Evolutionary conservation across 2,888 invertebrate genomes (phyloP), one percentile per base, ranked within the genome.

Genomic region (Pterostichus niger): DNA sequence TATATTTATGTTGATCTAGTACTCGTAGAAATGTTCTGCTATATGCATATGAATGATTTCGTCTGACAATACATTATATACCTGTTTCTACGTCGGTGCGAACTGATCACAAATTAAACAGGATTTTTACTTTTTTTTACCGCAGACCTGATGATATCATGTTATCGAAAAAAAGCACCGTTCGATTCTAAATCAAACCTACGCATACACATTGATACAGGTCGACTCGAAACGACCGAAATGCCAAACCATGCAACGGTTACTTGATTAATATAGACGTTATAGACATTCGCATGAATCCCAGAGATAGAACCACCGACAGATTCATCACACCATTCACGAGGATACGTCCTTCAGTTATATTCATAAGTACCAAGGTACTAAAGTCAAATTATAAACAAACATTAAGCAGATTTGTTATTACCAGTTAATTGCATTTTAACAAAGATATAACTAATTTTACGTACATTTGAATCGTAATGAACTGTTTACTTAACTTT

Each of bases 111-210:
- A 80, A 80, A 80, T 80, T 64, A 80, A 61, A 80, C 68, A 33
- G 68, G 52, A 52, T 52, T 61, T 79, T 79, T 79, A 68, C 24
- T 46, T 80, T 44, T 80, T 59, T 80, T 35, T 49, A 64, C 49
- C 49, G 46, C 52, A 49, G 80, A 68, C 49, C 64, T 46, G 80
- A 80, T 80, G 80, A 80, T 80, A 80, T 80, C 80, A 80, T 80
- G 52, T 68, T 68, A 80, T 64, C 80, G 80, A 80, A 80, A 80
- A 80, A 49, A 56, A 64, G 52, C 64, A 68, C 64, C 80, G 80
- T 64, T 52, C 64, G 80, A 80, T 80, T 49, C 64, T 79, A 79
- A 61, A 79, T 79, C 79, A 80, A 80, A 68, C 80, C 80, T 52
- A 80, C 80, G 64, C 80, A 68, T 59, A 44, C 44, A 44, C 68